These are phyloP conservation scores for Ornithoptera alexandrae DNA, from an alignment of 2,888 invertebrate genomes.

Conservation along the genomic window DNA sequence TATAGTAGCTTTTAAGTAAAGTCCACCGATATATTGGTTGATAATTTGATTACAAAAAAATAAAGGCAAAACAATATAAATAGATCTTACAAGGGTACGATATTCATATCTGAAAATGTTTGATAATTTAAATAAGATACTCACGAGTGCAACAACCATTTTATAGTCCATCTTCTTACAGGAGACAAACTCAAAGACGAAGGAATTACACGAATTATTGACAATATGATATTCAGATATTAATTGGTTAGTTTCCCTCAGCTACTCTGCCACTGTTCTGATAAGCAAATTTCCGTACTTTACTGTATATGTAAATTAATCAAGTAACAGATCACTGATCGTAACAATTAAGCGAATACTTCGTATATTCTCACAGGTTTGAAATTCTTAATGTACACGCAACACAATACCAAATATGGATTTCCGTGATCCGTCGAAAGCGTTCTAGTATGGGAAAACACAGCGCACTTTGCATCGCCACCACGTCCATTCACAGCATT, in stretches of 20 bases:
- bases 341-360: neutral
- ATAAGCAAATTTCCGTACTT: too few species aligned
- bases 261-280: neutral
- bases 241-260: neutral
- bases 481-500: slow-evolving; percentile 22
- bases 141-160: too few species aligned
- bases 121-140: too few species aligned
- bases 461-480: slow-evolving; percentile 19
- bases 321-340: neutral
- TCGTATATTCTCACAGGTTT: neutral
- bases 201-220: neutral
- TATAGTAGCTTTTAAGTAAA: too few species aligned
- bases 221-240: neutral
- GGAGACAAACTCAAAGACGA: too few species aligned
- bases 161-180: too few species aligned
- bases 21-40: too few species aligned
- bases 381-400: slow-evolving; percentile 5
- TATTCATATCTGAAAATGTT: too few species aligned
- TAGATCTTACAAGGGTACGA: too few species aligned
- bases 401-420: slow-evolving; percentile 16
- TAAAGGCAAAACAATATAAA: too few species aligned
- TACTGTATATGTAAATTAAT: neutral
- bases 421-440: slow-evolving; percentile 16
- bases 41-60: too few species aligned
- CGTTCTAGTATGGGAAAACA: slow-evolving; percentile 16